Conservation (phyloP, 2,113 vertebrate genomes). For the Platycercus adscitus region DNA sequence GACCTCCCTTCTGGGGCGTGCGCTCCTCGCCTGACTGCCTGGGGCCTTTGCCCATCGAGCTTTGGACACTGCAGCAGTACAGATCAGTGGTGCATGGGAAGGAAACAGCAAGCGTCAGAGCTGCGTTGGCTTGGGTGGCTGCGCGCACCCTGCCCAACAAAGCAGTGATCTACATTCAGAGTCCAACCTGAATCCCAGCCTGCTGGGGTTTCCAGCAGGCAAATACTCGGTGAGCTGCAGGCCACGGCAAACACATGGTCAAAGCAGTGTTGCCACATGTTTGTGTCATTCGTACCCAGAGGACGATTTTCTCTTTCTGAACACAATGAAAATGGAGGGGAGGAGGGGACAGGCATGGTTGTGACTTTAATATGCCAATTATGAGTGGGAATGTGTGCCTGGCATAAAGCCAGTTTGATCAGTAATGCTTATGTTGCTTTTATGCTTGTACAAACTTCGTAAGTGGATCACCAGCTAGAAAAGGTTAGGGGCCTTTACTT, state of each 20-base stretch:
- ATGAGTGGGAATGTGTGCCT: neutral
- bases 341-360: neutral
- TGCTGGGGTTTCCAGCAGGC: neutral
- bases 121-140: fast-evolving
- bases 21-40: fast-evolving
- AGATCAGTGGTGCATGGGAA: neutral
- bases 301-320: neutral
- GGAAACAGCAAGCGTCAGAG: fast-evolving
- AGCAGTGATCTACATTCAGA: neutral
- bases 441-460: neutral
- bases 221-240: neutral
- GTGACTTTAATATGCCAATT: neutral
- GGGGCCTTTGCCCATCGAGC: neutral
- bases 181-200: neutral
- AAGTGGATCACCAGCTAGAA: neutral
- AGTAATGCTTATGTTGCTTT: neutral
- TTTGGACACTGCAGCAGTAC: neutral
- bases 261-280: neutral
- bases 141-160: neutral
- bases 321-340: neutral
- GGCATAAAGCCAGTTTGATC: neutral
- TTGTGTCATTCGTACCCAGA: neutral
- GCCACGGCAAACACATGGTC: fast-evolving
- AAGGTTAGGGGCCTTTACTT: neutral
- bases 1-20: neutral